A percentile compares a stretch with the other conserved stretches of the same genome.
These are phyloP conservation scores for Tipula helvola DNA, from an alignment of 2,888 invertebrate genomes.

Conservation along the genomic window DNA sequence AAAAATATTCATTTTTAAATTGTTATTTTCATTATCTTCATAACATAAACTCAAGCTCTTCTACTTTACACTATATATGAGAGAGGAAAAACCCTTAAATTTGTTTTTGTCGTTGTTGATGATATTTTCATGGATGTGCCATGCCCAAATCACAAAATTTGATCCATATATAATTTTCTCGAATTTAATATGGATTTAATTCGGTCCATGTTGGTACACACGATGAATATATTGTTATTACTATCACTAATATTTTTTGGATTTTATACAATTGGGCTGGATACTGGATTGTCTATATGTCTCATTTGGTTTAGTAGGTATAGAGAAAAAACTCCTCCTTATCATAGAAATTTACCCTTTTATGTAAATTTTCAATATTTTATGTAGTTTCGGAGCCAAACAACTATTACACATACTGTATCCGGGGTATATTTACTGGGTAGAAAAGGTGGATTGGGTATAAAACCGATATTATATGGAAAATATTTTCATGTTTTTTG, in stretches of 20 bases:
- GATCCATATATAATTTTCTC: background rate
- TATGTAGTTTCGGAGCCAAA: background rate
- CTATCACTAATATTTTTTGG: background rate
- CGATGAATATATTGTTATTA: background rate
- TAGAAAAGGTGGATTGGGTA: background rate
- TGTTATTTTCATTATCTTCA: background rate
- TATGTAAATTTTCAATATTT: background rate
- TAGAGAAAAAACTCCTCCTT: background rate
- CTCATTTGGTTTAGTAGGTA: background rate
- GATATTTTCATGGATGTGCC: background rate
- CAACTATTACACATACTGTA: background rate
- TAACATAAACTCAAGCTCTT: background rate
- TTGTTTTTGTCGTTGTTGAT: background rate
- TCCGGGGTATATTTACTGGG: background rate
- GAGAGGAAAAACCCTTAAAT: background rate
- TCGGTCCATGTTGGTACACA: background rate
- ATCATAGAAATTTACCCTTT: background rate
- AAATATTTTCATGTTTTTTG: background rate
- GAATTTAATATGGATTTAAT: background rate
- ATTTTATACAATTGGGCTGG: background rate
- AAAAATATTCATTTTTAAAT: constrained; percentile 4
- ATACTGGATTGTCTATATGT: background rate
- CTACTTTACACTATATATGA: background rate
- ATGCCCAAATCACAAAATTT: background rate
- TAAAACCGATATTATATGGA: background rate